Conservation (phyloP, 2,797 vertebrate species). For the Chelidonichthys spinosus region DNA sequence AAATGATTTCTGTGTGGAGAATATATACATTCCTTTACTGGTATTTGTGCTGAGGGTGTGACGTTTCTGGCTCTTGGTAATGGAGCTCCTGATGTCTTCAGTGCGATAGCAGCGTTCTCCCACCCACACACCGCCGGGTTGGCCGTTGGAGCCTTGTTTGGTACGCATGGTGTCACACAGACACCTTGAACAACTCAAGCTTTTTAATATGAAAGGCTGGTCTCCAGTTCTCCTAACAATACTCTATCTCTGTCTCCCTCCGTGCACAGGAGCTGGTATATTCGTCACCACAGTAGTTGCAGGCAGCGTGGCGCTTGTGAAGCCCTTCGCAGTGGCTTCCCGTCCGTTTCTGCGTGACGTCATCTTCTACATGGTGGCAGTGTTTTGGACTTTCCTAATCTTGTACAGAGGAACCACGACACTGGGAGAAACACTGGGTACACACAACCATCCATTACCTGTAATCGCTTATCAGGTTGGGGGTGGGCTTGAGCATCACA, state of each 20-base stretch:
- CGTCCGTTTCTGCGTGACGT: constrained; percentile 95
- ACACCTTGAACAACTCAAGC: neutral
- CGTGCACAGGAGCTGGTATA: constrained; percentile 89
- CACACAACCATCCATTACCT: no score
- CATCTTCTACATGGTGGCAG: constrained; percentile 93
- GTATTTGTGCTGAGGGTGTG: constrained; percentile 87
- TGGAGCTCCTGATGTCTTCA: constrained; percentile 96
- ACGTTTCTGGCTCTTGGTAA: constrained; percentile 98
- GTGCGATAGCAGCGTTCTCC: constrained; percentile 94
- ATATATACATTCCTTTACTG: constrained; percentile 81
- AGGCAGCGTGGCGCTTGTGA: constrained; percentile 90
- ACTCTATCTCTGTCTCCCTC: neutral
- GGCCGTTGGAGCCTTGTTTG: constrained; percentile 93
- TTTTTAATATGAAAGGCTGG: neutral
- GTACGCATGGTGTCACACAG: constrained; percentile 67
- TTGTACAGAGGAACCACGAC: constrained; percentile 87
- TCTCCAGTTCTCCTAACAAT: neutral
- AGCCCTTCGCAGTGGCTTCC: constrained; percentile 91
- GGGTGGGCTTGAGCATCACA: no score
- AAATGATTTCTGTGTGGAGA: neutral
- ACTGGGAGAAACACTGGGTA: constrained; percentile 90
- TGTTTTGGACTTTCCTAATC: constrained; percentile 92
- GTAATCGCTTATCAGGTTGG: no score
- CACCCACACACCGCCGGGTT: constrained; percentile 91
- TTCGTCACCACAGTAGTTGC: constrained; percentile 96